Conservation (phyloP, 2,888 invertebrate genomes). For the Nymphalis c-album region DNA sequence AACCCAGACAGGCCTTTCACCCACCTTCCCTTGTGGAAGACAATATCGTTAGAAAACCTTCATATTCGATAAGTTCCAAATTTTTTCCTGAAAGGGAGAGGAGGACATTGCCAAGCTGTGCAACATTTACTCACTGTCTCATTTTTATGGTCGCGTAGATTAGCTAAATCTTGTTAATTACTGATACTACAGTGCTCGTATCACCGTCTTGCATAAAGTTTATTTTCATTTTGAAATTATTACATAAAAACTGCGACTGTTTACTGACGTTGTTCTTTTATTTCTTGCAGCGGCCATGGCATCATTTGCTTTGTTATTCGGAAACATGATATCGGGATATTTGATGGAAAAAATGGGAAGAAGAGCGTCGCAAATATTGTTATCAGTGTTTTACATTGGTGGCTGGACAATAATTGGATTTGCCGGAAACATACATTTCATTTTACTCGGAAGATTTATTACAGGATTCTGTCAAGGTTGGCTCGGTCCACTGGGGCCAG, state of each 20-base stretch:
- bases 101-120: too few species aligned
- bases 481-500: conserved; percentile 79
- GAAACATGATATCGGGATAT: conserved; percentile 82
- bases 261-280: neutral
- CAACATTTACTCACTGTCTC: too few species aligned
- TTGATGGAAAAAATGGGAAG: conserved; percentile 83
- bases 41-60: too few species aligned
- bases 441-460: conserved; percentile 80
- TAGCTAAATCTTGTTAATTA: too few species aligned
- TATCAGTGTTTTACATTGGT: conserved; percentile 75
- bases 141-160: too few species aligned
- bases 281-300: conserved; percentile 82
- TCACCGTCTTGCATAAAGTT: too few species aligned
- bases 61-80: too few species aligned
- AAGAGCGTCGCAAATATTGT: conserved; percentile 74
- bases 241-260: neutral
- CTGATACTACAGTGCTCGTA: too few species aligned
- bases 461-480: conserved; percentile 82
- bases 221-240: neutral
- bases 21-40: too few species aligned
- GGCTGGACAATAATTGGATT: conserved; percentile 83
- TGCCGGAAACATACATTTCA: conserved; percentile 67
- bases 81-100: too few species aligned
- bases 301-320: conserved; percentile 82
- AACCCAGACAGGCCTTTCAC: too few species aligned